Conservation (phyloP, 2,113 vertebrate genomes). For the Dinomys branickii region DNA sequence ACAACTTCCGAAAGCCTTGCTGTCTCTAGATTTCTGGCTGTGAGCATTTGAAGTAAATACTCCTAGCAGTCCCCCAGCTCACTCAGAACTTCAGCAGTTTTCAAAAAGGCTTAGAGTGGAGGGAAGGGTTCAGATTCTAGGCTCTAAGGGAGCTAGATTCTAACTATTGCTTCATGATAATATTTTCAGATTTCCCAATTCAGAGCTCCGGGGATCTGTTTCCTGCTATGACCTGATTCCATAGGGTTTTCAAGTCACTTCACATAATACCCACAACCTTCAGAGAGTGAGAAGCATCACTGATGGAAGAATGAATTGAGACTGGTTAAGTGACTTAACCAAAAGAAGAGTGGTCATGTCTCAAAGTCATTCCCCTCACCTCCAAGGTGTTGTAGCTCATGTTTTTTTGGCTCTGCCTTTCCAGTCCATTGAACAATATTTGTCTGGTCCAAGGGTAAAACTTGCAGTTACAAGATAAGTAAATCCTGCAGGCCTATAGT, state of each 20-base stretch:
- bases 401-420: background rate
- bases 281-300: background rate
- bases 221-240: background rate
- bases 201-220: background rate
- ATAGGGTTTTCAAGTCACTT: background rate
- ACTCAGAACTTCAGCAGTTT: background rate
- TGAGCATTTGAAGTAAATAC: background rate
- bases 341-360: background rate
- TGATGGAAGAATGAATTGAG: background rate
- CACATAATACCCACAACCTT: background rate
- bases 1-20: background rate
- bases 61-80: background rate
- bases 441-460: background rate
- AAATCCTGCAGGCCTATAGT: background rate
- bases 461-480: background rate
- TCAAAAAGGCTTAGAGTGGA: background rate
- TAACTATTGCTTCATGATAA: background rate
- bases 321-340: conserved; percentile 7
- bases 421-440: background rate
- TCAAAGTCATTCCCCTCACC: background rate
- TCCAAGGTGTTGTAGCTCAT: background rate
- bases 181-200: conserved; percentile 57
- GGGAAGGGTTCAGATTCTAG: background rate
- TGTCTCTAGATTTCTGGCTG: background rate
- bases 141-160: background rate